A percentile compares a stretch with the other conserved stretches of the same genome.
Conservation (phyloP, 1,140 invertebrate genomes). For the Halesus radiatus region DNA sequence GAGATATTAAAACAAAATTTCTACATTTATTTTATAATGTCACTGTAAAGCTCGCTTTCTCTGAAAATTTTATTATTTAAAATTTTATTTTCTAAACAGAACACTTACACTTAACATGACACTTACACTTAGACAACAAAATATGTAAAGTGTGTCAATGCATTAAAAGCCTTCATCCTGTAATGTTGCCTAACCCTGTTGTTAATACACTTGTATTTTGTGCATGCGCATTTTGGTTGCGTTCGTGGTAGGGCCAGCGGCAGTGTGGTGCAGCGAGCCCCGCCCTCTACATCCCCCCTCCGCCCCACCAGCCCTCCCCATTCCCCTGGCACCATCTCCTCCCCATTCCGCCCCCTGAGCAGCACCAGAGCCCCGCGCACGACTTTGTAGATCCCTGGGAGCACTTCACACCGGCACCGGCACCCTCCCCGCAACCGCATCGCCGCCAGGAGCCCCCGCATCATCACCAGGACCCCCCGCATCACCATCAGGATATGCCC, state of each 20-base stretch:
- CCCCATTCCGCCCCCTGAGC: slow-evolving; percentile 37
- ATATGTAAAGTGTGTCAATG: slow-evolving; percentile 30
- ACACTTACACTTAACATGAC: too few species aligned
- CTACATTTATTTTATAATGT: too few species aligned
- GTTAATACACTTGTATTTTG: slow-evolving; percentile 57
- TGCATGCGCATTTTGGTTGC: slow-evolving; percentile 56
- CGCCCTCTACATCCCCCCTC: slow-evolving; percentile 47
- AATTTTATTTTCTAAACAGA: too few species aligned
- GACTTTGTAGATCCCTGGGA: slow-evolving; percentile 75
- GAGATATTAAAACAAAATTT: too few species aligned
- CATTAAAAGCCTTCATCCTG: slow-evolving; percentile 16
- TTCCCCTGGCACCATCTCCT: slow-evolving; percentile 65
- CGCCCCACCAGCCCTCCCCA: slow-evolving; percentile 62
- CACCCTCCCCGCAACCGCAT: slow-evolving; percentile 23
- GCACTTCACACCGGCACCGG: slow-evolving; percentile 61
- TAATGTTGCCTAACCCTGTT: slow-evolving; percentile 35
- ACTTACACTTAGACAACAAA: too few species aligned
- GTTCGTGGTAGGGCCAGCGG: slow-evolving; percentile 49
- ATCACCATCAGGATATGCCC: slow-evolving; percentile 47
- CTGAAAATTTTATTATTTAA: too few species aligned
- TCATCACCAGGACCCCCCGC: slow-evolving; percentile 60
- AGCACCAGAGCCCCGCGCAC: neutral
- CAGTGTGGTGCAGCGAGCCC: slow-evolving; percentile 45
- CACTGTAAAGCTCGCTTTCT: too few species aligned
- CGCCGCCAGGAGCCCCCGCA: neutral